Base-by-base conservation (phyloP, 2,797 vertebrate genomes). In the Setipinna tenuifilis region DNA sequence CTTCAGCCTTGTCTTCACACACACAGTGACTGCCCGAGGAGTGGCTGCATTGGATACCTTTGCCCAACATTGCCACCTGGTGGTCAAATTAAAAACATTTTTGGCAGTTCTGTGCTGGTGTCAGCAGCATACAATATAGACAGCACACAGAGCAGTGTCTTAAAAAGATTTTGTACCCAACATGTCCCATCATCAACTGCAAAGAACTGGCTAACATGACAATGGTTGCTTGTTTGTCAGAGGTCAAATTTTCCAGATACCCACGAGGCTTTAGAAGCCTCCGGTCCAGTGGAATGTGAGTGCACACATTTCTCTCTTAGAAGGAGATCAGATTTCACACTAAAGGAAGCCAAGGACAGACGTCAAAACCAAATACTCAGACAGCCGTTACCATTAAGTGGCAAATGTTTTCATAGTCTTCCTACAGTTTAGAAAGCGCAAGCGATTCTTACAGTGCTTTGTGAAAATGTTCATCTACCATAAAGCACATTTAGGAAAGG, bases 41-140 rank as follows among this genome's bases (percentile, higher is more conserved):
- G 12, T 28, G 16, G 16, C 17, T 19, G 68, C 68, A 17, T n/a
- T 21, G 71, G 35, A 31, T 12, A 16, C 16, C 28, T 16, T 35
- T 19, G 71, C 21, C 7, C 1, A 44, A 23, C 50, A 78, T 83
- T 59, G 35, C 85, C 85, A 80, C 68, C 85, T 86, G 83, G 68
- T 61, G 85, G 65, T n/a, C 23, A 59, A 57, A 78, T 1, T 16
- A 23, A 65, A 44, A 78, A 44, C 28, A 68, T 28, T 31, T 28
- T 68, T 68, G 23, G 1, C 62, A 68, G 62, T n/a, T 19, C 59
- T 10, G 23, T 12, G 5, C 10, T 25, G 6, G n/a, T 23, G 28
- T 75, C 68, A 11, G 17, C 19, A 19, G 7, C 10, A 21, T 41
- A 11, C 6, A 25, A n/a, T 23, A 62, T 25, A 7, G 19, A 5